A percentile compares a stretch with the other conserved stretches of the same genome.
These are phyloP conservation scores for Rhopalosiphum padi DNA, from an alignment of 1,140 invertebrate species.

Conservation along the genomic window DNA sequence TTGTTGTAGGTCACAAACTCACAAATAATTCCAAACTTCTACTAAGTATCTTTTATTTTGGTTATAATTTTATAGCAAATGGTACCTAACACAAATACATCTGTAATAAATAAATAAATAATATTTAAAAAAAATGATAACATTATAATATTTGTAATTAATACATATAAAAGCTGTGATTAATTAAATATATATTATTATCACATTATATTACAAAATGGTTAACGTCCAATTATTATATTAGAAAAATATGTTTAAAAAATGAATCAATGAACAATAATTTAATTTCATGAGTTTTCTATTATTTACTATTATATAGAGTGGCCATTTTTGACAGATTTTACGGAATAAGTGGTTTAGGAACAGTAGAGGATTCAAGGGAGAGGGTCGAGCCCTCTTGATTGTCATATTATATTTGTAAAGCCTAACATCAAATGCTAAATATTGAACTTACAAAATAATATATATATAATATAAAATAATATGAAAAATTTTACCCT, in stretches of 20 bases:
- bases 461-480: too few species aligned
- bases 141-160: background rate
- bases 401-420: too few species aligned
- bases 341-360: background rate
- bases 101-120: background rate
- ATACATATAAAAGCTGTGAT: too few species aligned
- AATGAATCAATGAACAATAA: background rate
- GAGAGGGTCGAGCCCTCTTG: too few species aligned
- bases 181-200: background rate
- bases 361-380: background rate
- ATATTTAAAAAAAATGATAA: background rate
- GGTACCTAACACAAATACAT: background rate
- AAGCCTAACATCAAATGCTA: too few species aligned
- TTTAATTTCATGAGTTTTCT: background rate
- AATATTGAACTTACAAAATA: too few species aligned
- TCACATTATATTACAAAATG: background rate
- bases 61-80: background rate
- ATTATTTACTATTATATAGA: background rate
- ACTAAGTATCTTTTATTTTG: background rate
- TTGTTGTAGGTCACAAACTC: too few species aligned
- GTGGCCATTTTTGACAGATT: background rate
- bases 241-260: background rate
- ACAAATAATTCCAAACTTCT: background rate
- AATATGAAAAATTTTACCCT: too few species aligned
- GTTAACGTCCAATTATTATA: background rate